Conservation (phyloP, 2,888 invertebrate genomes). For the Ypsolopha sequella region DNA sequence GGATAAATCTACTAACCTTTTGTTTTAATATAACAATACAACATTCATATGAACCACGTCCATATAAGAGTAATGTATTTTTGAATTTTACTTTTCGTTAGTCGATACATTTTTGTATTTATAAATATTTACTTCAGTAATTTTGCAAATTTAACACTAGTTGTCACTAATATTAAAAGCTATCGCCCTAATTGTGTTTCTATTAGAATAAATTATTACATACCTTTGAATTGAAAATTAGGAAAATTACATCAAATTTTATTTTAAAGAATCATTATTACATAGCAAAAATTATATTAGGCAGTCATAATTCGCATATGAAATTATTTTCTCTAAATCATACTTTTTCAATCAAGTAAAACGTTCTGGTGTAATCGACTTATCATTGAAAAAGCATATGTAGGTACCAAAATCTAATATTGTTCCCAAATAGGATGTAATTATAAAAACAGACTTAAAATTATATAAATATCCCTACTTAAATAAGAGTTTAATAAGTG, state of each 20-base stretch:
- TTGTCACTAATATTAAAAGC: constrained; percentile 70
- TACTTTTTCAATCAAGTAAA: too few species aligned
- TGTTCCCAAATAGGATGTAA: constrained; percentile 2
- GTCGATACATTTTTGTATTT: constrained; percentile 19
- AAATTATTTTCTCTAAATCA: too few species aligned
- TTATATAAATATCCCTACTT: constrained; percentile 15
- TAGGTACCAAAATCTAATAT: neutral
- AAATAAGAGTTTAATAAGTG: constrained; percentile 16
- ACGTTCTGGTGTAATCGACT: too few species aligned
- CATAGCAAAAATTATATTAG: too few species aligned
- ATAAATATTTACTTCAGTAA: constrained; percentile 29
- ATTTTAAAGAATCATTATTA: too few species aligned
- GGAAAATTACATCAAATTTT: too few species aligned
- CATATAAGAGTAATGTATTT: constrained; percentile 36
- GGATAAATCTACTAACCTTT: constrained; percentile 63
- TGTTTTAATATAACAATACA: constrained; percentile 63
- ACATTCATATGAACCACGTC: constrained; percentile 54
- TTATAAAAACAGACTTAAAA: constrained; percentile 6
- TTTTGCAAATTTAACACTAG: constrained; percentile 57
- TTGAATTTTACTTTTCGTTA: constrained; percentile 21
- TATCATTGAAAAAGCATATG: too few species aligned
- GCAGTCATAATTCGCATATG: too few species aligned
- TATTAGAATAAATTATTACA: neutral
- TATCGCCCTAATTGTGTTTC: constrained; percentile 40
- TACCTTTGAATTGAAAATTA: neutral